These are phyloP conservation scores for Sebastes cheni DNA, from an alignment of 2,797 vertebrate species.

Conservation along the genomic window DNA sequence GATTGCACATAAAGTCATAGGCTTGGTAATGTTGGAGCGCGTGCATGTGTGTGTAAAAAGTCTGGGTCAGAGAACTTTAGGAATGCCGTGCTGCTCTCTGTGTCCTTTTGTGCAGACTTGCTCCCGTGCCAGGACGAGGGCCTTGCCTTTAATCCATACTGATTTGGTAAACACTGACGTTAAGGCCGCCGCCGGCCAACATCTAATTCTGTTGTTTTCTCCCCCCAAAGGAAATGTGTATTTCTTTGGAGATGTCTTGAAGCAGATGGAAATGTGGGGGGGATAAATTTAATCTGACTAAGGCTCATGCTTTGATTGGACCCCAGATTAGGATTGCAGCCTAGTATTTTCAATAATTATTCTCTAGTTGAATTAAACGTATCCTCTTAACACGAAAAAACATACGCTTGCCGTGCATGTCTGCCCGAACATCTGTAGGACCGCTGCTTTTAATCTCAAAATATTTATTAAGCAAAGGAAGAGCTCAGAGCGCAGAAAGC, in stretches of 20 bases:
- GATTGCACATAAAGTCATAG: conserved; percentile 77
- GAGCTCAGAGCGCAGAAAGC: conserved; percentile 12
- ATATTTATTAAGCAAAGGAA: conserved; percentile 64
- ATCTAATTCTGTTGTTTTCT: conserved; percentile 75
- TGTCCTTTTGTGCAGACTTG: conserved; percentile 57
- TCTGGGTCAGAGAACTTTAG: conserved; percentile 69
- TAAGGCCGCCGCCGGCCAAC: conserved; percentile 41
- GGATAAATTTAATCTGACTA: conserved; percentile 84
- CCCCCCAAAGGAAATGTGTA: conserved; percentile 75
- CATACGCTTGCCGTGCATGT: conserved; percentile 72
- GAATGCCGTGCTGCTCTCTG: conserved; percentile 59
- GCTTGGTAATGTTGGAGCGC: conserved; percentile 54
- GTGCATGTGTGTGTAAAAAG: conserved; percentile 25
- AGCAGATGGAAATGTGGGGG: conserved; percentile 81
- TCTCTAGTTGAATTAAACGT: conserved; percentile 81
- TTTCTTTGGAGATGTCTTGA: conserved; percentile 78
- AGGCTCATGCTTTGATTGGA: conserved; percentile 81
- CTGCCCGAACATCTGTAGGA: conserved; percentile 75
- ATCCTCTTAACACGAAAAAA: conserved; percentile 81
- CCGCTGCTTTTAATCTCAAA: conserved; percentile 73
- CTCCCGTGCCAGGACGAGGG: conserved; percentile 56
- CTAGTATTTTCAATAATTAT: conserved; percentile 84
- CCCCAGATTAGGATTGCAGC: conserved; percentile 81
- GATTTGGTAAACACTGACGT: conserved; percentile 71
- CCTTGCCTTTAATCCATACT: conserved; percentile 65